These are phyloP conservation scores for Morinoia aosen DNA, from an alignment of 2,888 invertebrate genomes.

Conservation along the genomic window DNA sequence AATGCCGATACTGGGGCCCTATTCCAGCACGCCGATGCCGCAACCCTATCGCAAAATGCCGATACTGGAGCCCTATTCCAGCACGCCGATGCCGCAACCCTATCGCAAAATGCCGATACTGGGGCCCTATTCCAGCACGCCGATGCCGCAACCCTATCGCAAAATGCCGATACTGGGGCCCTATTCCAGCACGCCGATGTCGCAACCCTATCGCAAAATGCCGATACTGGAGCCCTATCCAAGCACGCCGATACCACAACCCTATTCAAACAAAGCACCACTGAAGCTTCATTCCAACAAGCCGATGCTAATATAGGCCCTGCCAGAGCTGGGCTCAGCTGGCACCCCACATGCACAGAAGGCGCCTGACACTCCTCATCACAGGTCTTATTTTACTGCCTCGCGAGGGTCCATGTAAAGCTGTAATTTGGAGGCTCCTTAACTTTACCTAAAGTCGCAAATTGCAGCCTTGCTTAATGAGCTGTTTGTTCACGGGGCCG, in stretches of 20 bases:
- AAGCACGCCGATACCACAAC: neutral
- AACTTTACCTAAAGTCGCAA: neutral
- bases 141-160: neutral
- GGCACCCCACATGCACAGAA: neutral
- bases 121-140: neutral
- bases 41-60: neutral
- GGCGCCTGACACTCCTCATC: neutral
- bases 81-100: neutral
- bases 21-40: neutral
- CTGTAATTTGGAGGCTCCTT: slow-evolving; percentile 42
- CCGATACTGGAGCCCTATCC: neutral
- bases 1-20: neutral
- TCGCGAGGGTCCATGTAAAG: neutral
- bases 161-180: neutral
- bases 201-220: neutral
- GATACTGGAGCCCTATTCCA: neutral
- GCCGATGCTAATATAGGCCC: neutral
- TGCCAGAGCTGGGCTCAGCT: neutral
- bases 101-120: neutral
- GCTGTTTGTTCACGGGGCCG: slow-evolving; percentile 5
- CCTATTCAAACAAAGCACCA: neutral
- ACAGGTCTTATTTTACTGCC: neutral
- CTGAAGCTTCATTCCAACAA: neutral
- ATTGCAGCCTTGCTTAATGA: slow-evolving; percentile 6
- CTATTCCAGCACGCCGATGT: neutral